Conservation (phyloP, 2,113 vertebrate species). For the Callionymus lyra region DNA sequence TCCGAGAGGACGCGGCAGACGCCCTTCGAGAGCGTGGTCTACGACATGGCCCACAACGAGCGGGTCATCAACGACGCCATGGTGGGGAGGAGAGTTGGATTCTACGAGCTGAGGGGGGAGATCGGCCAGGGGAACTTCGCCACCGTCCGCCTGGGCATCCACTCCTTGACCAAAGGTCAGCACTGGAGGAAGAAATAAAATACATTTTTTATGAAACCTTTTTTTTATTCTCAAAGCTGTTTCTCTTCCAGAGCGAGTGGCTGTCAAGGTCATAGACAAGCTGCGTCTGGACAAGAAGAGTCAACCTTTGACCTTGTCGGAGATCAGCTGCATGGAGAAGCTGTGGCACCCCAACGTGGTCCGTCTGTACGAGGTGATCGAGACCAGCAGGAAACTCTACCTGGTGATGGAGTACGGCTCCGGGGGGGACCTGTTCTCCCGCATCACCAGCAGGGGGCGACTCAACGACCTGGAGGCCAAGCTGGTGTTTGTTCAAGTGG, state of each 20-base stretch:
- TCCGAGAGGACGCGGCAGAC: slow-evolving; percentile 47
- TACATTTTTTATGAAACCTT: too few species aligned
- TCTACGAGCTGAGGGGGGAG: slow-evolving; percentile 70
- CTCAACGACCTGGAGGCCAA: slow-evolving; percentile 63
- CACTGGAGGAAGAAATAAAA: too few species aligned
- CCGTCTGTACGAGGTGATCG: slow-evolving; percentile 70
- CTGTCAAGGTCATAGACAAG: slow-evolving; percentile 70
- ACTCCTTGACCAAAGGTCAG: slow-evolving; percentile 67
- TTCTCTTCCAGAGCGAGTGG: slow-evolving; percentile 61
- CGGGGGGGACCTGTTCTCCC: slow-evolving; percentile 67
- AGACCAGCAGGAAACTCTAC: slow-evolving; percentile 59
- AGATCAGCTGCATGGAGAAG: slow-evolving; percentile 71
- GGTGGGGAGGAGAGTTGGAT: slow-evolving; percentile 60
- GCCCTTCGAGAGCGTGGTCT: slow-evolving; percentile 56
- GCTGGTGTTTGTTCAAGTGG: slow-evolving; percentile 64
- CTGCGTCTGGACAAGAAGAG: slow-evolving; percentile 44
- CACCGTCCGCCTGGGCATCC: slow-evolving; percentile 65
- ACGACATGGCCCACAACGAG: slow-evolving; percentile 64
- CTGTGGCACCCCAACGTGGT: slow-evolving; percentile 70
- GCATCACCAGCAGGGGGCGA: slow-evolving; percentile 60
- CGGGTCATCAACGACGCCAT: slow-evolving; percentile 48
- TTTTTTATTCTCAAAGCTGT: too few species aligned
- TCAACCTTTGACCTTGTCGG: slow-evolving; percentile 35
- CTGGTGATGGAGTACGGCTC: slow-evolving; percentile 71
- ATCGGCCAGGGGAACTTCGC: slow-evolving; percentile 70